phyloP scores from a whole-genome alignment of 2,113 vertebrate genomes.

The Pangasianodon hypophthalmus region DNA sequence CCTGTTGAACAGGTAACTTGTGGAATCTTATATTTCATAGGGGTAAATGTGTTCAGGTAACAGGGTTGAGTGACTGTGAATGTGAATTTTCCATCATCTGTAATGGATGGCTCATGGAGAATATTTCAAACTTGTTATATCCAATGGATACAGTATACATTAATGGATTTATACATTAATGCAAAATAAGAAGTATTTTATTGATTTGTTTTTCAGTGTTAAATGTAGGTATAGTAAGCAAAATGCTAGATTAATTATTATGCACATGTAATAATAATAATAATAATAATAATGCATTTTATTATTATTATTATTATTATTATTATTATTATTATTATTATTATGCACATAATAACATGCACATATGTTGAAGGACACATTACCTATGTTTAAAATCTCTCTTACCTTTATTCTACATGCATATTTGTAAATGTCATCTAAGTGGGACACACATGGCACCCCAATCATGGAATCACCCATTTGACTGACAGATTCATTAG shows the following conservation, averaged over 20 bases:
- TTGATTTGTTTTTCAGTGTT: neutral
- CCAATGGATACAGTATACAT: neutral
- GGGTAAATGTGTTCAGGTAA: neutral
- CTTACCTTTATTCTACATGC: neutral
- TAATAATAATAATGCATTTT: too few relatives aligned
- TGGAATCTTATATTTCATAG: neutral
- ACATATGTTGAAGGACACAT: neutral
- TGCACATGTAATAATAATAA: too few relatives aligned
- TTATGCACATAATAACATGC: too few relatives aligned
- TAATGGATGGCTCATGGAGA: neutral
- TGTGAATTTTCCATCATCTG: neutral
- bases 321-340: too few relatives aligned
- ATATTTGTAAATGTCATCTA: neutral
- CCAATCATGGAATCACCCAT: neutral
- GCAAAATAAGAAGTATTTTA: neutral
- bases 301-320: too few relatives aligned
- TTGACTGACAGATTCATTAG: neutral
- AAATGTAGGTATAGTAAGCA: neutral
- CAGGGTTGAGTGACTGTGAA: neutral
- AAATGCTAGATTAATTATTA: too few relatives aligned
- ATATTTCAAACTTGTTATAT: neutral
- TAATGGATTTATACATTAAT: neutral
- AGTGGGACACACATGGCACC: neutral
- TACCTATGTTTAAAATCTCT: neutral
- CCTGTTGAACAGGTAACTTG: too few relatives aligned